Conservation (phyloP, 2,888 invertebrate genomes). For the Xestia rhomboidea region DNA sequence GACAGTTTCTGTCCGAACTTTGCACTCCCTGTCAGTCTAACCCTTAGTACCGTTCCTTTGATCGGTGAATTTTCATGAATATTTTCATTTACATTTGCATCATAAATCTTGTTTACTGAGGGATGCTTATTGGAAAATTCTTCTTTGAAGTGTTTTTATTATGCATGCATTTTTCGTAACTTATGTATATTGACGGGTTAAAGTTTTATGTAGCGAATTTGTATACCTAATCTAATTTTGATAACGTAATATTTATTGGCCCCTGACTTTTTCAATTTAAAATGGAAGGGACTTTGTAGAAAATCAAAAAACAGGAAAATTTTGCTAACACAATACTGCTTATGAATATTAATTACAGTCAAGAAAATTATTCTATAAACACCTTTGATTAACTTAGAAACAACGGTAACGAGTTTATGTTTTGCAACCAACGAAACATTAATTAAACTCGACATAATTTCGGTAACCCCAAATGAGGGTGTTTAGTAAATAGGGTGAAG, state of each 20-base stretch:
- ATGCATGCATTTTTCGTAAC: conserved; percentile 8
- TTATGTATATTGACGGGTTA: neutral
- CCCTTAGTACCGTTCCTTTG: conserved; percentile 59
- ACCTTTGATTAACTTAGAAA: conserved; percentile 11
- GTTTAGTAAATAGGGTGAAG: conserved; percentile 35
- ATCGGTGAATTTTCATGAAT: conserved; percentile 73
- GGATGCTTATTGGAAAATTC: conserved; percentile 62
- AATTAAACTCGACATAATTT: conserved; percentile 19
- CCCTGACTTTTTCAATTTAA: neutral
- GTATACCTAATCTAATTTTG: neutral
- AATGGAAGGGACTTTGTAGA: neutral
- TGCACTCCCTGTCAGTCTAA: conserved; percentile 46
- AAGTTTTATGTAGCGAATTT: neutral
- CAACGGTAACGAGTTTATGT: conserved; percentile 13
- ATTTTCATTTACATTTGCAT: conserved; percentile 75
- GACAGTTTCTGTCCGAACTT: conserved; percentile 46
- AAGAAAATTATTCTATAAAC: conserved; percentile 1
- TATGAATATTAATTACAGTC: conserved; percentile 19
- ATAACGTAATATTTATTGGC: neutral
- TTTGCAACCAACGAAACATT: conserved; percentile 28
- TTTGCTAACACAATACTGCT: neutral
- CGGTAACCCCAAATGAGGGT: conserved; percentile 8
- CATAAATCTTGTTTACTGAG: conserved; percentile 63
- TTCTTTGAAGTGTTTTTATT: conserved; percentile 48
- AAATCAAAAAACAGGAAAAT: neutral